phyloP scores from a whole-genome alignment of 2,797 vertebrate species.

The Astyanax mexicanus region DNA sequence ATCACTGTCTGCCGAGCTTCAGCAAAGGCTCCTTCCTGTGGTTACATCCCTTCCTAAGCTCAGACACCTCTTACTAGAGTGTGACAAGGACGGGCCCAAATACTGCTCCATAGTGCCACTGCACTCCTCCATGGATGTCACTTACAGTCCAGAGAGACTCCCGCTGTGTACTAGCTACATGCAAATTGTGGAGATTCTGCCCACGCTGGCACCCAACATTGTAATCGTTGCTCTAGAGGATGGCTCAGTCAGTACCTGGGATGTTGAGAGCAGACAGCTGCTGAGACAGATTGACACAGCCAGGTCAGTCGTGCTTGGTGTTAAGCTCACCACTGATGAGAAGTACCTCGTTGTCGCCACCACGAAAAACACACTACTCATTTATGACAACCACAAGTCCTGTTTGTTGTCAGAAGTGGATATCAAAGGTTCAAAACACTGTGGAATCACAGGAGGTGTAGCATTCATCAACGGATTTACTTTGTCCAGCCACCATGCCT shows the following conservation, averaged over 20 bases:
- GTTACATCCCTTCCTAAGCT: constrained; percentile 97
- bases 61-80: constrained; percentile 95
- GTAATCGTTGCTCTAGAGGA: constrained; percentile 95
- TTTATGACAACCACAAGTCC: constrained; percentile 98
- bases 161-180: constrained; percentile 93
- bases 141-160: constrained; percentile 94
- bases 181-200: constrained; percentile 95
- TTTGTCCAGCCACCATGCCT: constrained; percentile 91
- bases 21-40: constrained; percentile 96
- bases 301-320: constrained; percentile 93
- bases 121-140: constrained; percentile 98
- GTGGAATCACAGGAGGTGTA: constrained; percentile 84
- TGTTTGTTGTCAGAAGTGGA: constrained; percentile 97
- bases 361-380: constrained; percentile 95
- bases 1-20: constrained; percentile 94
- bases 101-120: constrained; percentile 98
- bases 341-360: constrained; percentile 98
- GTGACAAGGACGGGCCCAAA: constrained; percentile 98
- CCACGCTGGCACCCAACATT: constrained; percentile 92
- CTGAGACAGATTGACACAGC: constrained; percentile 95
- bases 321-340: constrained; percentile 91
- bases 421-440: constrained; percentile 95
- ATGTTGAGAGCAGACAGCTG: constrained; percentile 93
- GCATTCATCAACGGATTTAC: constrained; percentile 98
- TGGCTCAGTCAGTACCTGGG: constrained; percentile 98